phyloP scores from a whole-genome alignment of 2,113 vertebrate species.

The Sapayoa aenigma region DNA sequence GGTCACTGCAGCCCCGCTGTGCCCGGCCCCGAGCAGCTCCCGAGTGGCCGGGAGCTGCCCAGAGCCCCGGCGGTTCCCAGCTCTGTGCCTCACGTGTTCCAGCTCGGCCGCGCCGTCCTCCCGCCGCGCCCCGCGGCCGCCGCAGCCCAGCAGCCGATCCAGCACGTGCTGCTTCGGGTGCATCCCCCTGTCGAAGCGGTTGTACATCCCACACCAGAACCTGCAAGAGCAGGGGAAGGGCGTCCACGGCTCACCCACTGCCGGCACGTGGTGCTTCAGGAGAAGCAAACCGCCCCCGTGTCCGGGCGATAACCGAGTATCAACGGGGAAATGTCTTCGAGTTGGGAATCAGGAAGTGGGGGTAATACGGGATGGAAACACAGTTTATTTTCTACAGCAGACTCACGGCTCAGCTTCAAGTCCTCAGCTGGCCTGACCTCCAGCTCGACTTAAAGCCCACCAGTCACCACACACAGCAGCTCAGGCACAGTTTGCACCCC shows the following conservation, averaged over 20 bases:
- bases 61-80: no score
- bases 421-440: neutral
- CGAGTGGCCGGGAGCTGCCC: no score
- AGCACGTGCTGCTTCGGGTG: constrained; percentile 78
- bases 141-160: constrained; percentile 71
- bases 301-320: neutral
- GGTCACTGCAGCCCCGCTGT: neutral
- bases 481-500: neutral
- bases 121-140: constrained; percentile 61
- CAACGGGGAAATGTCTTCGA: no score
- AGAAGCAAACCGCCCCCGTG: neutral
- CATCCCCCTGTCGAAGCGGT: constrained; percentile 80
- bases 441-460: neutral
- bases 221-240: constrained; percentile 22
- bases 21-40: accelerated
- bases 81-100: constrained; percentile 77
- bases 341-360: neutral
- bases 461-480: neutral
- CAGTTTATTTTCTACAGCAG: neutral
- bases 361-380: neutral
- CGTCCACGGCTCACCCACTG: no score
- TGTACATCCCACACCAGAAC: constrained; percentile 86
- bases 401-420: neutral
- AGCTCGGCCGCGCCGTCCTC: constrained; percentile 64
- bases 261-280: no score